These are phyloP conservation scores for Galeopsomyia nigrocyanea DNA, from an alignment of 2,888 invertebrate species.

Conservation along the genomic window DNA sequence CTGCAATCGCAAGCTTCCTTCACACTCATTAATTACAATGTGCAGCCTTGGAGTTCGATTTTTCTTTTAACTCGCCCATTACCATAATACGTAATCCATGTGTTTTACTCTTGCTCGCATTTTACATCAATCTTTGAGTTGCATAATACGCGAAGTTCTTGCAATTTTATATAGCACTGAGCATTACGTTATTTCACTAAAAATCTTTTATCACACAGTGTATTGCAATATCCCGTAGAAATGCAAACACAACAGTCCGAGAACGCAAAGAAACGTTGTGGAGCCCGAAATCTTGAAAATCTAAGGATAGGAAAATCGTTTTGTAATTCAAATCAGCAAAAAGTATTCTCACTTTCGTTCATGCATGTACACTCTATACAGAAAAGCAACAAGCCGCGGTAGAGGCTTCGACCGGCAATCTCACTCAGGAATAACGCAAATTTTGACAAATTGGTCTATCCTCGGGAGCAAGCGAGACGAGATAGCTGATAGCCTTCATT, in stretches of 20 bases:
- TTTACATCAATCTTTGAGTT: slow-evolving; percentile 32
- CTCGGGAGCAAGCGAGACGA: too few species aligned
- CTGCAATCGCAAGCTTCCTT: slow-evolving; percentile 29
- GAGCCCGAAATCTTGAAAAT: too few species aligned
- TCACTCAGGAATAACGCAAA: too few species aligned
- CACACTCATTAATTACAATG: slow-evolving; percentile 31
- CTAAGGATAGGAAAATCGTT: too few species aligned
- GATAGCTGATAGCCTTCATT: too few species aligned
- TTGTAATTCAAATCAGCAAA: too few species aligned
- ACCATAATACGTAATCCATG: slow-evolving; percentile 19
- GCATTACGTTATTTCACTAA: not conserved
- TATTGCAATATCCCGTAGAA: not conserved
- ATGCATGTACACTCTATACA: too few species aligned
- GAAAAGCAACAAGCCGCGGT: too few species aligned
- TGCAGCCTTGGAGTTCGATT: slow-evolving; percentile 30
- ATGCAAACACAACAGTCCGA: not conserved
- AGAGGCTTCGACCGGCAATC: too few species aligned
- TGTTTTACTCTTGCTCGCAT: slow-evolving; percentile 22
- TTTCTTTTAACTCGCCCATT: slow-evolving; percentile 14
- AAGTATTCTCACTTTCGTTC: too few species aligned
- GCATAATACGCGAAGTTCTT: not conserved
- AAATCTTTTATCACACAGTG: not conserved
- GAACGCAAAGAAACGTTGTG: too few species aligned
- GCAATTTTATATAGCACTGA: not conserved
- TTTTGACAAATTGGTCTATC: too few species aligned